Conservation (phyloP, 2,888 invertebrate genomes). For the Nephrotoma guestfalica region DNA sequence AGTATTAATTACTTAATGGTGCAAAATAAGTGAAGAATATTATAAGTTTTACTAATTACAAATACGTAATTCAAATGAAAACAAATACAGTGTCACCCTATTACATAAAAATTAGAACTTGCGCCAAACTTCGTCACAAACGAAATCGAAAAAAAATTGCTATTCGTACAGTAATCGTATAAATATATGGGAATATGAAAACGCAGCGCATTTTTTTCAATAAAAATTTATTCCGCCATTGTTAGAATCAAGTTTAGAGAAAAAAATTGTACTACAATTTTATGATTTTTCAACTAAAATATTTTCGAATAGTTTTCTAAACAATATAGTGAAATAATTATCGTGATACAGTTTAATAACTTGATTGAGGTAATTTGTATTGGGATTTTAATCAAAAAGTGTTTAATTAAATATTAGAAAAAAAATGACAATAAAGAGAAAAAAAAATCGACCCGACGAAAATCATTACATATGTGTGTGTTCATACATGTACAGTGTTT, state of each 20-base stretch:
- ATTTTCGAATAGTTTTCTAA: background rate
- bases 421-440: background rate
- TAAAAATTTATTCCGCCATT: slow-evolving; percentile 4
- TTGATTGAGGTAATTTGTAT: background rate
- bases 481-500: background rate
- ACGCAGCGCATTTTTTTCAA: slow-evolving; percentile 6
- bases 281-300: background rate
- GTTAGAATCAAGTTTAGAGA: slow-evolving; percentile 4
- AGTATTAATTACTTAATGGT: background rate
- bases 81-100: background rate
- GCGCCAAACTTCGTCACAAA: slow-evolving; percentile 2
- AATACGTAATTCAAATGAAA: background rate
- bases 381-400: background rate
- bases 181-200: background rate
- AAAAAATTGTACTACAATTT: background rate
- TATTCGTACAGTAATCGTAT: background rate
- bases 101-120: background rate
- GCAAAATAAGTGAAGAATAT: background rate
- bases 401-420: background rate
- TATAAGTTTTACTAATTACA: background rate
- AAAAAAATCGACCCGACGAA: slow-evolving; percentile 3
- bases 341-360: background rate
- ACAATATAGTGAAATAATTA: background rate
- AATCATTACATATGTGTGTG: background rate
- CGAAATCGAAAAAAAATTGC: background rate